Conservation (phyloP, 2,888 invertebrate species). For the Nysson spinosus region DNA sequence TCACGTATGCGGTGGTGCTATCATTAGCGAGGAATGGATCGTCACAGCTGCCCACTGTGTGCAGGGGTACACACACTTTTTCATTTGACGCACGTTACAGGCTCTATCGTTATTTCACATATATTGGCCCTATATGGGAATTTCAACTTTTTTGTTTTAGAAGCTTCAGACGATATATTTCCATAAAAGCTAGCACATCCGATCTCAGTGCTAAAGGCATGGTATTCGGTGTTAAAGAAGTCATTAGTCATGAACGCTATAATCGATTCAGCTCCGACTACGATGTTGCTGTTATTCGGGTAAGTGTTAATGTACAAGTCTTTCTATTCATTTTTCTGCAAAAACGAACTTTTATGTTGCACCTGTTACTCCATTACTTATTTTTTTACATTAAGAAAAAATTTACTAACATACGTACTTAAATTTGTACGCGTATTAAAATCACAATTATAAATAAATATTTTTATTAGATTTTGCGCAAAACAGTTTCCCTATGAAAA, state of each 20-base stretch:
- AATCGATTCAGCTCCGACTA: conserved; percentile 59
- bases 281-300: conserved; percentile 67
- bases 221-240: conserved; percentile 48
- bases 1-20: conserved; percentile 63
- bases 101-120: too few species aligned
- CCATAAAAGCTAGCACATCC: conserved; percentile 54
- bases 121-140: too few species aligned
- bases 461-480: too few species aligned
- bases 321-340: too few species aligned
- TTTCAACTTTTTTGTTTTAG: conserved; percentile 26
- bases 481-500: too few species aligned
- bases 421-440: too few species aligned
- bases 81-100: neutral
- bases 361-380: too few species aligned
- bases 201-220: conserved; percentile 48
- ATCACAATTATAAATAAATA: too few species aligned
- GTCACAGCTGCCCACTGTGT: conserved; percentile 66
- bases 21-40: conserved; percentile 60
- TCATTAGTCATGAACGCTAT: conserved; percentile 67
- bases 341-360: too few species aligned
- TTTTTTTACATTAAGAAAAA: too few species aligned
- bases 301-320: conserved; percentile 23
- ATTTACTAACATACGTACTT: too few species aligned
- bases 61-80: conserved; percentile 37
- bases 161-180: conserved; percentile 29